A percentile compares a stretch with the other conserved stretches of the same genome.
These are phyloP conservation scores for Pocillopora grandis DNA, from an alignment of 92 coral and sea anemone species.

Conservation along the genomic window DNA sequence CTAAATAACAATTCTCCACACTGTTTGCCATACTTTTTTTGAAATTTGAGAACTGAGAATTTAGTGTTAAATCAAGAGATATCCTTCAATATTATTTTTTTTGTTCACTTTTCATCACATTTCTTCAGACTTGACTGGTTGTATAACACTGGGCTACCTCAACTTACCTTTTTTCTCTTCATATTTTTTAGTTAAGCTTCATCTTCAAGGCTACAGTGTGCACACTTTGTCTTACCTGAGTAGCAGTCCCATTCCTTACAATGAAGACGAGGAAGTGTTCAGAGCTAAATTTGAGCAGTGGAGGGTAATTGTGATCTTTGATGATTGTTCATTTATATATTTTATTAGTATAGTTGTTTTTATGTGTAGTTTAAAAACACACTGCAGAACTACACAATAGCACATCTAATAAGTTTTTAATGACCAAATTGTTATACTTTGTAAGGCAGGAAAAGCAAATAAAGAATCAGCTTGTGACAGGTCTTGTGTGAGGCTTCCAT, in stretches of 20 bases:
- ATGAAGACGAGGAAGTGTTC: constrained; percentile 60
- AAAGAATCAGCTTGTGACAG: too few relatives aligned
- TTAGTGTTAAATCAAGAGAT: too few relatives aligned
- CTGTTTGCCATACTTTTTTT: too few relatives aligned
- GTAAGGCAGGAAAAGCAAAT: too few relatives aligned
- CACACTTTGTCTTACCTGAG: constrained; percentile 76
- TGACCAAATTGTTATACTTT: too few relatives aligned
- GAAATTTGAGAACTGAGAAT: too few relatives aligned
- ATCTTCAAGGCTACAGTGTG: constrained; percentile 86
- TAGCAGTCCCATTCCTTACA: constrained; percentile 62
- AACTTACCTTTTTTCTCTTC: neutral
- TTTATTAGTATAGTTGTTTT: neutral
- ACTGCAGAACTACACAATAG: too few relatives aligned
- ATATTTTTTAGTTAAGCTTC: constrained; percentile 73
- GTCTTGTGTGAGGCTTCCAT: too few relatives aligned
- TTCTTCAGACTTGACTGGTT: too few relatives aligned
- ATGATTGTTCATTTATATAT: neutral
- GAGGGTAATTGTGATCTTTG: constrained; percentile 64
- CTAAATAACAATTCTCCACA: neutral
- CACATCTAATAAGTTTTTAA: too few relatives aligned
- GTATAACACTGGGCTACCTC: too few relatives aligned
- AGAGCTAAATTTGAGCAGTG: constrained; percentile 75
- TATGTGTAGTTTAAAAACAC: too few relatives aligned
- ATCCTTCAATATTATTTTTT: neutral
- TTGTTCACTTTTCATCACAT: neutral